Evolutionary conservation across 2,113 vertebrate species (phyloP).

Genomic region (Genyomyrus donnyi): DNA sequence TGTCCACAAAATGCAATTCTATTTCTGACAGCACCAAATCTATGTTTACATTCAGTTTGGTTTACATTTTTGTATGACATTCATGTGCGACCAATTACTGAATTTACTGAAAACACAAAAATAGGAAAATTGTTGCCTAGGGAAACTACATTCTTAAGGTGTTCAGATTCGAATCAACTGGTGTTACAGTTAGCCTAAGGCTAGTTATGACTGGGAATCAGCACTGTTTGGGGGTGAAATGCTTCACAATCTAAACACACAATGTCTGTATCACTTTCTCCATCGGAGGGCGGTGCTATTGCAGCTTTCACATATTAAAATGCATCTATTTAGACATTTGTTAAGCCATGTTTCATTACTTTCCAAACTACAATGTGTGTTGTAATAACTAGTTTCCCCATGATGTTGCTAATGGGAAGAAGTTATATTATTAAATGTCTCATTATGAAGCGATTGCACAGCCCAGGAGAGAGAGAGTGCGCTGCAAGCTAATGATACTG

Average conservation of each 20-base stretch:
- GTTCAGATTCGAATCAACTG: background rate
- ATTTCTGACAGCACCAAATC: background rate
- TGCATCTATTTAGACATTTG: background rate
- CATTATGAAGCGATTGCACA: background rate
- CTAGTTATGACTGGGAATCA: background rate
- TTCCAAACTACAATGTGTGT: background rate
- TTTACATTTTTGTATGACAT: background rate
- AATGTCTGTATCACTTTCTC: background rate
- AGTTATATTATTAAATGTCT: background rate
- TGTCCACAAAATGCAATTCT: background rate
- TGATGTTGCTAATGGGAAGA: background rate
- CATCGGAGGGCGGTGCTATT: background rate
- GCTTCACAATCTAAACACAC: background rate
- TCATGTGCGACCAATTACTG: background rate
- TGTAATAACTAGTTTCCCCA: background rate
- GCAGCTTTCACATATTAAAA: background rate
- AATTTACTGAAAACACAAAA: background rate
- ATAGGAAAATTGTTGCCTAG: background rate
- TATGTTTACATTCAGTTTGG: background rate
- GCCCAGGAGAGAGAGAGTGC: background rate
- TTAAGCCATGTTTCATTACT: slow-evolving; percentile 1
- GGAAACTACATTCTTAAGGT: background rate
- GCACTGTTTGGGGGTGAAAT: background rate
- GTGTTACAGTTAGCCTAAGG: background rate
- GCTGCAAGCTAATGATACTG: background rate